A percentile compares a stretch with the other conserved stretches of the same genome.
Evolutionary conservation across 1,140 invertebrate genomes (phyloP).

Genomic region (Sitodiplosis mosellana): DNA sequence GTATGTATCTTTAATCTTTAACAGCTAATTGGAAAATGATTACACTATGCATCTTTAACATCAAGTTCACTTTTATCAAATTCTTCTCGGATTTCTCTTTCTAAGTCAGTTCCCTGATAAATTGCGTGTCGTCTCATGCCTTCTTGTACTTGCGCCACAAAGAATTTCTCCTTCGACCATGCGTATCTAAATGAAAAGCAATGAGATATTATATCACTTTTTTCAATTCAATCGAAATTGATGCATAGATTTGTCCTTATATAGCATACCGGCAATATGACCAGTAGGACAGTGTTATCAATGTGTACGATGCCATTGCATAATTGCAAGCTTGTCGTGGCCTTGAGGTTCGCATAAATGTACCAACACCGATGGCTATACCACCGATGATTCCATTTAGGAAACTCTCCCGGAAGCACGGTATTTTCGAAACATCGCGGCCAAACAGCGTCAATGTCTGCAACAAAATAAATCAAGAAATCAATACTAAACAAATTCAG

Average conservation of each 20-base stretch:
- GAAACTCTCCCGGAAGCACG: slow-evolving; percentile 34
- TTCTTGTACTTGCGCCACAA: slow-evolving; percentile 15
- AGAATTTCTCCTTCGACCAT: slow-evolving; percentile 16
- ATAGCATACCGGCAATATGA: slow-evolving; percentile 19
- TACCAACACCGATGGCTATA: slow-evolving; percentile 25
- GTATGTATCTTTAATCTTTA: no score
- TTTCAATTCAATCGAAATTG: no score
- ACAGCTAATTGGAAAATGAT: no score
- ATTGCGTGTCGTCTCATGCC: slow-evolving; percentile 9
- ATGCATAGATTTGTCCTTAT: no score
- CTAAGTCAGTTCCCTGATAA: slow-evolving; percentile 12
- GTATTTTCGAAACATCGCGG: slow-evolving; percentile 29
- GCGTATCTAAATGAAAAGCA: no score
- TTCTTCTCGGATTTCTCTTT: slow-evolving; percentile 4
- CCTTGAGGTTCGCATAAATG: slow-evolving; percentile 34
- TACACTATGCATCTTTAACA: slow-evolving; percentile 7
- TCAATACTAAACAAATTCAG: no score
- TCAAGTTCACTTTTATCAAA: slow-evolving; percentile 4
- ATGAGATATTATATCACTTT: no score
- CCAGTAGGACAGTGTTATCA: slow-evolving; percentile 28
- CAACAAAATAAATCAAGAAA: slow-evolving; percentile 5
- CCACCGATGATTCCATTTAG: slow-evolving; percentile 32
- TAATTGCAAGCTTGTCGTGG: slow-evolving; percentile 20
- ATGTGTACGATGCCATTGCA: slow-evolving; percentile 24
- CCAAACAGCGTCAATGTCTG: slow-evolving; percentile 25